Conservation (phyloP, 2,113 vertebrate genomes). For the Aldabrachelys gigantea region DNA sequence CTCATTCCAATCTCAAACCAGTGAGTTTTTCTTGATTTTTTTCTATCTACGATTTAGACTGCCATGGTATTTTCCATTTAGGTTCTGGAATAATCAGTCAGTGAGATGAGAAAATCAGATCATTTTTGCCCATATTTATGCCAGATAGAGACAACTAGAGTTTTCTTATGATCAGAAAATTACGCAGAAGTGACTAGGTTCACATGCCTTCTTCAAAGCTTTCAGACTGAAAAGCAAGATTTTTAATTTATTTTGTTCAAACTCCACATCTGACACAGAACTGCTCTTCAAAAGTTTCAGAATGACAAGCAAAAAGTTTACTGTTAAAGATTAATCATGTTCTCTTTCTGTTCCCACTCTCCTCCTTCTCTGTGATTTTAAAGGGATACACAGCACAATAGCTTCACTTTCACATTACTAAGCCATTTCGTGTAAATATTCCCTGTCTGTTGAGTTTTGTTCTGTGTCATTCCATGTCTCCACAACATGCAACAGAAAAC, state of each 20-base stretch:
- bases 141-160: neutral
- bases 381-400: conserved; percentile 26
- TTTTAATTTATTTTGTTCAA: conserved; percentile 50
- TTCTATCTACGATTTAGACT: neutral
- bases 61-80: neutral
- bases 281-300: conserved; percentile 52
- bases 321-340: conserved; percentile 72
- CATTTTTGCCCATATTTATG: neutral
- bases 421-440: conserved; percentile 1
- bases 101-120: neutral
- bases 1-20: neutral
- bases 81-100: neutral
- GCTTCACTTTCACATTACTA: conserved; percentile 37
- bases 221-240: neutral
- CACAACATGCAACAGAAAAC: neutral
- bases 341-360: conserved; percentile 68
- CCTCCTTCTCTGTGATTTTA: conserved; percentile 63
- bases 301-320: conserved; percentile 71
- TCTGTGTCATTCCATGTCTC: conserved; percentile 5
- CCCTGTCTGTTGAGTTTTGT: conserved; percentile 39
- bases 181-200: neutral
- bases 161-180: neutral
- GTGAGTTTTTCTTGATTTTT: neutral
- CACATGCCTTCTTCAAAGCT: neutral
- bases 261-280: conserved; percentile 52